Evolutionary conservation across 2,797 vertebrate genomes (phyloP).

Genomic region (Sebastes matsubarae): DNA sequence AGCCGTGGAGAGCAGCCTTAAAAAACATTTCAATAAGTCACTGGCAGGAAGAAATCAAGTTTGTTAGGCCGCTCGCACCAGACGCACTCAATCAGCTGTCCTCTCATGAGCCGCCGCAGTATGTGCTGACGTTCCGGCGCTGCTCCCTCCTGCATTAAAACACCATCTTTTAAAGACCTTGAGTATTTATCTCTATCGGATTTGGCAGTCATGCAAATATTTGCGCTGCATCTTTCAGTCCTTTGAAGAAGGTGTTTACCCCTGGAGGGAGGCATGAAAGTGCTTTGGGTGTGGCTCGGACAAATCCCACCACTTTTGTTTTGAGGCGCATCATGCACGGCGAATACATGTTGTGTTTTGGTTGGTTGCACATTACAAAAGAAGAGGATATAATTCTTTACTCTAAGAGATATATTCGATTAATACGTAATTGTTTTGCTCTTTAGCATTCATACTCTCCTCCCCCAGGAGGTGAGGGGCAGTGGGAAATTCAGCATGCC

Average conservation of each 20-base stretch:
- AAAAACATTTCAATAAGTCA: slow-evolving; percentile 72
- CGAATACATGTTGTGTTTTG: neutral
- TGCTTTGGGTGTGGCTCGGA: slow-evolving; percentile 37
- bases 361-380: neutral
- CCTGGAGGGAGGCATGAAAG: slow-evolving; percentile 17
- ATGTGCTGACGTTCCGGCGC: slow-evolving; percentile 29
- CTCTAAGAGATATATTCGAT: neutral
- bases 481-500: neutral
- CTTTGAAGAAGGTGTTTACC: slow-evolving; percentile 43
- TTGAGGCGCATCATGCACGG: neutral
- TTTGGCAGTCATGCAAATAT: slow-evolving; percentile 56
- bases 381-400: neutral
- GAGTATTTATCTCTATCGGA: slow-evolving; percentile 33
- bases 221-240: slow-evolving; percentile 36
- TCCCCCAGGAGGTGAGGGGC: neutral
- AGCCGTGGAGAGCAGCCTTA: slow-evolving; percentile 66
- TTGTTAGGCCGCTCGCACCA: slow-evolving; percentile 31
- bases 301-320: slow-evolving; percentile 7
- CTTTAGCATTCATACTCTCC: neutral
- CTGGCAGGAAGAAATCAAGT: slow-evolving; percentile 36
- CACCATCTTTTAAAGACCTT: slow-evolving; percentile 28
- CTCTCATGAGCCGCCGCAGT: slow-evolving; percentile 16
- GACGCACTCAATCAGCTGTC: slow-evolving; percentile 46
- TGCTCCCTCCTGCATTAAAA: slow-evolving; percentile 20
- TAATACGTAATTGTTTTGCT: neutral